These are phyloP conservation scores for Erpornis zantholeuca DNA, from an alignment of 2,113 vertebrate species.

Conservation along the genomic window DNA sequence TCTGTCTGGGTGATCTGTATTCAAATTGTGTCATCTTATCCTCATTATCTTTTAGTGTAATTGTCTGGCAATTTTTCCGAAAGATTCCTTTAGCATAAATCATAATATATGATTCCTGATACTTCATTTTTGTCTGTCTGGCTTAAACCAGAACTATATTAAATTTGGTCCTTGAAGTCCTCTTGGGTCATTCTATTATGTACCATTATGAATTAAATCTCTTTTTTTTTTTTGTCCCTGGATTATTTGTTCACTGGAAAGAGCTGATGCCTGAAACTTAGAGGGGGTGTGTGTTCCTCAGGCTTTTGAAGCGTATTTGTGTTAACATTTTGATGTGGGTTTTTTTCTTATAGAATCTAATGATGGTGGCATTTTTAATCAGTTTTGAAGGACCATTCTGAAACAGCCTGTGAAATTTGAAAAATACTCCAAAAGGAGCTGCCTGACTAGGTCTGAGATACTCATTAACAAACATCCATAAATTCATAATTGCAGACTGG, in stretches of 20 bases:
- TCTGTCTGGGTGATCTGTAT: conserved; percentile 56
- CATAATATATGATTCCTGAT: conserved; percentile 25
- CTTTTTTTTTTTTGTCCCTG: neutral
- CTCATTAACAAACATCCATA: conserved; percentile 54
- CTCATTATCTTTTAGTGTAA: conserved; percentile 51
- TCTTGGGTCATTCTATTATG: conserved; percentile 25
- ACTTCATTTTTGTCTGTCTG: conserved; percentile 29
- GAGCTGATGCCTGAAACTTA: neutral
- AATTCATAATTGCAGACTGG: conserved; percentile 46
- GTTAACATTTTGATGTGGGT: neutral
- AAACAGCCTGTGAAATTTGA: conserved; percentile 31
- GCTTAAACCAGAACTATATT: conserved; percentile 38
- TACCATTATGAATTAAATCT: conserved; percentile 15
- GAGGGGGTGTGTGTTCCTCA: neutral
- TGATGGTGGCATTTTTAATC: conserved; percentile 22
- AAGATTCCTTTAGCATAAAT: conserved; percentile 49
- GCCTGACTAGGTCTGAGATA: conserved; percentile 27
- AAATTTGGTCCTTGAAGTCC: conserved; percentile 3
- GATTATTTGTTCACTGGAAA: neutral
- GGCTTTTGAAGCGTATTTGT: neutral
- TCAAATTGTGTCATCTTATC: conserved; percentile 52
- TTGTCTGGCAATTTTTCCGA: conserved; percentile 44
- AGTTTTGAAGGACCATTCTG: conserved; percentile 21
- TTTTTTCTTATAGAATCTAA: neutral
- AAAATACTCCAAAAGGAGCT: conserved; percentile 27